Evolutionary conservation across 2,888 invertebrate species (phyloP).

Genomic region (Xestia sexstrigata): DNA sequence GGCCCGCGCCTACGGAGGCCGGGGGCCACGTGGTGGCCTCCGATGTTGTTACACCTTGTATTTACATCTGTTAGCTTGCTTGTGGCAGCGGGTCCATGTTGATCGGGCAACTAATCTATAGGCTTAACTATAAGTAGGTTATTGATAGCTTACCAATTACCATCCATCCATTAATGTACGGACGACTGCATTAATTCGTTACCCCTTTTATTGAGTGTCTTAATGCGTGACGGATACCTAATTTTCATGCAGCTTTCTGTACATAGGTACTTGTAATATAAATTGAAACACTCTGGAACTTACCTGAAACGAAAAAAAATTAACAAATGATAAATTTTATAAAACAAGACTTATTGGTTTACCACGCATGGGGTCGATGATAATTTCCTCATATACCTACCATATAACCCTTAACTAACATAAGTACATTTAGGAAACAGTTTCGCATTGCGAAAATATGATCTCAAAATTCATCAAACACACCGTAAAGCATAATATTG

Average conservation of each 20-base stretch:
- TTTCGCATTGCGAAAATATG: background rate
- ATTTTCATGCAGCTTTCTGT: too few species aligned
- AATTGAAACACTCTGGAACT: constrained; percentile 33
- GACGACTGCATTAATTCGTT: too few species aligned
- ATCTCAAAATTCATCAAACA: background rate
- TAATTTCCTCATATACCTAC: background rate
- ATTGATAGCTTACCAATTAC: background rate
- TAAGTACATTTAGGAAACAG: background rate
- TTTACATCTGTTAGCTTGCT: too few species aligned
- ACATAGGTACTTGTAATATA: background rate
- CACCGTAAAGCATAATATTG: constrained; percentile 6
- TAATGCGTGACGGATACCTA: too few species aligned
- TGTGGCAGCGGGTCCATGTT: too few species aligned
- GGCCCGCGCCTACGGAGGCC: too few species aligned
- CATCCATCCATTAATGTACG: background rate
- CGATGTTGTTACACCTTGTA: too few species aligned
- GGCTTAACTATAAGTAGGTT: too few species aligned
- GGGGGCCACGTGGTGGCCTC: too few species aligned
- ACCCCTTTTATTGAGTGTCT: too few species aligned
- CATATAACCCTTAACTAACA: too few species aligned
- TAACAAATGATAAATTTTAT: background rate
- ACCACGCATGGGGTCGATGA: background rate
- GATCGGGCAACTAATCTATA: too few species aligned
- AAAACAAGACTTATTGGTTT: background rate
- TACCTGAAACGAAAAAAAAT: constrained; percentile 46